These are phyloP conservation scores for Xenopus petersii DNA, from an alignment of 2,797 vertebrate genomes.

Conservation along the genomic window DNA sequence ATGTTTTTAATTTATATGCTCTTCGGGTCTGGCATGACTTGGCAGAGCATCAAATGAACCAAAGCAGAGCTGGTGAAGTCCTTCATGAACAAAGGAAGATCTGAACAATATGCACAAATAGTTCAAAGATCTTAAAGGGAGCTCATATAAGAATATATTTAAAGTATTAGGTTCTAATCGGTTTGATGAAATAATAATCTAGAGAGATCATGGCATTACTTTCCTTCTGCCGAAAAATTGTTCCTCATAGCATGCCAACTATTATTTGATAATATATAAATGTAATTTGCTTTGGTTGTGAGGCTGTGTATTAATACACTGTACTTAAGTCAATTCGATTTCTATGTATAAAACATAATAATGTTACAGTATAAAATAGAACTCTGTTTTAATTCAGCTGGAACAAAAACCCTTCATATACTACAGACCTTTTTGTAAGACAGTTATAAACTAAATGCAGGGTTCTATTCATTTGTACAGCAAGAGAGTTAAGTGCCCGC, in stretches of 20 bases:
- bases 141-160: not conserved
- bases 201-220: not conserved
- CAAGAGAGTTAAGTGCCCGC: too few species aligned
- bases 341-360: too few species aligned
- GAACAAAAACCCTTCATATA: too few species aligned
- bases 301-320: not conserved
- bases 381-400: too few species aligned
- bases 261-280: not conserved
- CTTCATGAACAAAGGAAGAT: slow-evolving; percentile 33
- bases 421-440: too few species aligned
- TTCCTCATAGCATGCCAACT: not conserved
- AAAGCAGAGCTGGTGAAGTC: slow-evolving; percentile 15
- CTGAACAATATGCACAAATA: slow-evolving; percentile 37
- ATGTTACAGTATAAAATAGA: too few species aligned
- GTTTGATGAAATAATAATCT: slow-evolving; percentile 4
- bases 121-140: slow-evolving; percentile 32
- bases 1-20: slow-evolving; percentile 37
- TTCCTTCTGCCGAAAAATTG: not conserved
- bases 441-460: too few species aligned
- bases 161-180: not conserved
- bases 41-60: slow-evolving; percentile 40
- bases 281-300: not conserved
- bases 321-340: not conserved
- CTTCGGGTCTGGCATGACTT: slow-evolving; percentile 30
- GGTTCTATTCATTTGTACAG: too few species aligned